Base-by-base conservation (phyloP, 2,888 invertebrate genomes). In the Microchrysa polita region DNA sequence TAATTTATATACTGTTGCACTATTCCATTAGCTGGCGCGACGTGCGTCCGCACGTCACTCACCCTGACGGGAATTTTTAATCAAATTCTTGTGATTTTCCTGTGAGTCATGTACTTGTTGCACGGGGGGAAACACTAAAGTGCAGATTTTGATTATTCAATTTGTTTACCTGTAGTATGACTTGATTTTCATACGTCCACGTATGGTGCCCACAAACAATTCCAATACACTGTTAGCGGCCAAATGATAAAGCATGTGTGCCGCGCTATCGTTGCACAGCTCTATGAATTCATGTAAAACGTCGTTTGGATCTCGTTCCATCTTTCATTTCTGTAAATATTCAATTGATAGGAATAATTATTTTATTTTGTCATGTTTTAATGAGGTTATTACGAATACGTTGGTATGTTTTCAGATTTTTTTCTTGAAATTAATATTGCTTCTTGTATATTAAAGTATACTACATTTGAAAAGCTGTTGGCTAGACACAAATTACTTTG, bases 181-280 rank as follows among this genome's bases (percentile, higher is more conserved):
- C 42, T n/a, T 60, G 2, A 72, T 34, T 0, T 60, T 57, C 16
- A 20, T 18, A 44, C 59, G 60, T 20, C 80, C 80, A 60, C 79
- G 79, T 55, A 82, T 76, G 5, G 80, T 81, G 52, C 80, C 78
- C 1, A 82, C 82, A 77, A 80, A 82, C 81, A 81, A 82, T 72
- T 82, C 82, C 2, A 82, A 72, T 0, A 79, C 79, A 67, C 79
- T 76, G 75, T 82, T 82, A 42, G 80, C 78, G 23, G 81, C 80
- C 42, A 81, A 76, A 74, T 77, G 18, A 76, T 78, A 61, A 77
- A 77, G 75, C 78, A 80, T 52, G 79, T 75, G 52, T 76, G 78
- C 77, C n/a, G 55, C 44, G n/a, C 52, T 52, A 20, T 14, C 48
- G 61, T 75, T 74, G 40, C 76, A 74, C 10, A 72, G 34, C 20